These are phyloP conservation scores for Acomys russatus DNA, from an alignment of 2,797 vertebrate species.

Conservation along the genomic window DNA sequence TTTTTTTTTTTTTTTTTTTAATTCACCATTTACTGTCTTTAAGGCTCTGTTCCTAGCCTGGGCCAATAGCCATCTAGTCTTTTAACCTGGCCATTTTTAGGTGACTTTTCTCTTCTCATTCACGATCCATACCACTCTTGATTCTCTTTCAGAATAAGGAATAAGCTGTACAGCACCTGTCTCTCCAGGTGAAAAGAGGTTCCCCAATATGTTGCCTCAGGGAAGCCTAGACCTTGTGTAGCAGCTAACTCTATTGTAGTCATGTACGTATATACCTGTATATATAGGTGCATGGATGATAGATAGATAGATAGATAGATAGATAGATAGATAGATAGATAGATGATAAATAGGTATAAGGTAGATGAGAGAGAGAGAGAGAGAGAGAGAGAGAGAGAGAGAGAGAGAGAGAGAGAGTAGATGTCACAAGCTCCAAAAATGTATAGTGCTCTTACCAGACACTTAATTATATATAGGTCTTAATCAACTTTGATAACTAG, in stretches of 20 bases:
- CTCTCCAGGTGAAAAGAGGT: not conserved
- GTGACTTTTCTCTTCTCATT: not conserved
- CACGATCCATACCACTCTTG: not conserved
- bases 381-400: not conserved
- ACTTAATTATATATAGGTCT: not conserved
- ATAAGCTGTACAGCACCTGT: not conserved
- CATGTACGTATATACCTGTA: not conserved
- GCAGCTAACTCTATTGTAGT: not conserved
- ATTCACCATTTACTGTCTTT: not conserved
- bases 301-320: not conserved
- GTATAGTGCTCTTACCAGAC: not conserved
- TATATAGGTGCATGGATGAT: not conserved
- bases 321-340: not conserved
- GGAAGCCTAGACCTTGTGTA: not conserved
- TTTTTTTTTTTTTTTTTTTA: too few relatives aligned
- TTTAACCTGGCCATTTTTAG: not conserved
- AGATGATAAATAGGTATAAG: not conserved
- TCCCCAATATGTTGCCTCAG: not conserved
- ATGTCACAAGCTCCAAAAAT: slow-evolving; percentile 11
- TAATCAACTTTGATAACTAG: not conserved
- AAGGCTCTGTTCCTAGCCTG: not conserved
- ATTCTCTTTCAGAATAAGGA: not conserved
- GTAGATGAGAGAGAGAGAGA: not conserved
- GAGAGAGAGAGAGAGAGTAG: not conserved
- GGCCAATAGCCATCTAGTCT: not conserved